phyloP scores from a whole-genome alignment of 2,113 vertebrate species.

The Mormyrus lacerda region DNA sequence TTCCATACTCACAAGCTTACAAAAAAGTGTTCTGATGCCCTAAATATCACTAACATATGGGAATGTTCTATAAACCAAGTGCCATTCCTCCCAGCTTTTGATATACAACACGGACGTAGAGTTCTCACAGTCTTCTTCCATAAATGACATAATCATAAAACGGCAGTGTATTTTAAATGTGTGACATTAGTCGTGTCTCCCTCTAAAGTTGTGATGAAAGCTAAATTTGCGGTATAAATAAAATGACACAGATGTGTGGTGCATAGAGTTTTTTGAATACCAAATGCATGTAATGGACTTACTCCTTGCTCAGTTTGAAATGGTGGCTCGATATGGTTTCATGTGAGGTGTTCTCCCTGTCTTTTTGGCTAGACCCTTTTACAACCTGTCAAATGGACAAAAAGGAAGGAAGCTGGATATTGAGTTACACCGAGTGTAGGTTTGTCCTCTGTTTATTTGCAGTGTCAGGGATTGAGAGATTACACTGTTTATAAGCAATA shows the following conservation, averaged over 20 bases:
- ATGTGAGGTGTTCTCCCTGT: constrained; percentile 49
- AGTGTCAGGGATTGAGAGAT: constrained; percentile 74
- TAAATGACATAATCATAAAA: not conserved
- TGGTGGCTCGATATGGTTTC: constrained; percentile 49
- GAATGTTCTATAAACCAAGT: not conserved
- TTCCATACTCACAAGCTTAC: not conserved
- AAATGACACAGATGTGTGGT: not conserved
- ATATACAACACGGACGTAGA: not conserved
- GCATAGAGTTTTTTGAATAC: constrained; percentile 11
- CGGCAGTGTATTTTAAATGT: not conserved
- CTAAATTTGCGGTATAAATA: not conserved
- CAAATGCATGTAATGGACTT: constrained; percentile 56
- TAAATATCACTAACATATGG: not conserved
- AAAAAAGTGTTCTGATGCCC: not conserved
- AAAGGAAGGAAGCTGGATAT: constrained; percentile 67
- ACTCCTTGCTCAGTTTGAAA: constrained; percentile 36
- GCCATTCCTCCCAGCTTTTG: not conserved
- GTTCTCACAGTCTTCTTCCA: not conserved
- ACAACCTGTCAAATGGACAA: constrained; percentile 62
- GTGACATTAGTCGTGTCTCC: not conserved
- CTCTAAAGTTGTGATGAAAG: not conserved
- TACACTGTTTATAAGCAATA: constrained; percentile 60
- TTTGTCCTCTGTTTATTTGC: constrained; percentile 67
- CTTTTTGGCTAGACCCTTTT: constrained; percentile 36
- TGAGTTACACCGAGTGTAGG: constrained; percentile 57